Conservation (phyloP, 2,113 vertebrate genomes). For the Apteryx mantelli region DNA sequence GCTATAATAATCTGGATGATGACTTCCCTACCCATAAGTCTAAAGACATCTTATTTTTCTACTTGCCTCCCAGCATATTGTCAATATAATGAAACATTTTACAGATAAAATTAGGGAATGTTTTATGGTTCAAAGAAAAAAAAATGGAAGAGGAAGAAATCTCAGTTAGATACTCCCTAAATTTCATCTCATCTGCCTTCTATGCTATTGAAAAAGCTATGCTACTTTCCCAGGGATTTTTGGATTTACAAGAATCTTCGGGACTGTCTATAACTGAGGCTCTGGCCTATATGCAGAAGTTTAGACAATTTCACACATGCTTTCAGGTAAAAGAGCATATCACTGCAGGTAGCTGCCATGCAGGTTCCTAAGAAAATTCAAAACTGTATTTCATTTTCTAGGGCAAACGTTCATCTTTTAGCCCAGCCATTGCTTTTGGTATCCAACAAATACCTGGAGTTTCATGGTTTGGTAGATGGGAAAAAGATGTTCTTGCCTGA, state of each 20-base stretch:
- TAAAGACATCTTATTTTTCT: background rate
- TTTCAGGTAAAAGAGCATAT: background rate
- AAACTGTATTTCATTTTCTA: background rate
- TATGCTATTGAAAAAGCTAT: background rate
- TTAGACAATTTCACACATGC: background rate
- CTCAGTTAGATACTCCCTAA: background rate
- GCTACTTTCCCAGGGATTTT: background rate
- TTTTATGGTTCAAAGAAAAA: background rate
- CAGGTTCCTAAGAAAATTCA: background rate
- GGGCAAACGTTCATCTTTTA: background rate
- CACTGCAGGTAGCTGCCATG: background rate
- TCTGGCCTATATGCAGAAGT: background rate
- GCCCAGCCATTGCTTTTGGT: background rate
- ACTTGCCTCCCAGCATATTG: background rate
- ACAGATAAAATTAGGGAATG: background rate
- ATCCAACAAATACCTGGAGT: background rate
- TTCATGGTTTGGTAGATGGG: background rate
- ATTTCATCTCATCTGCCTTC: background rate
- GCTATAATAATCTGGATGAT: background rate
- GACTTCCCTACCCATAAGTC: background rate
- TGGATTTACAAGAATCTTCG: background rate
- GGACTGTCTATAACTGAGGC: background rate
- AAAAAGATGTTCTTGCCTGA: background rate
- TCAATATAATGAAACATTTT: background rate
- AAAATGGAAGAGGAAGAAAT: background rate